Evolutionary conservation across 2,797 vertebrate genomes (phyloP).

Genomic region (Nothura maculosa): DNA sequence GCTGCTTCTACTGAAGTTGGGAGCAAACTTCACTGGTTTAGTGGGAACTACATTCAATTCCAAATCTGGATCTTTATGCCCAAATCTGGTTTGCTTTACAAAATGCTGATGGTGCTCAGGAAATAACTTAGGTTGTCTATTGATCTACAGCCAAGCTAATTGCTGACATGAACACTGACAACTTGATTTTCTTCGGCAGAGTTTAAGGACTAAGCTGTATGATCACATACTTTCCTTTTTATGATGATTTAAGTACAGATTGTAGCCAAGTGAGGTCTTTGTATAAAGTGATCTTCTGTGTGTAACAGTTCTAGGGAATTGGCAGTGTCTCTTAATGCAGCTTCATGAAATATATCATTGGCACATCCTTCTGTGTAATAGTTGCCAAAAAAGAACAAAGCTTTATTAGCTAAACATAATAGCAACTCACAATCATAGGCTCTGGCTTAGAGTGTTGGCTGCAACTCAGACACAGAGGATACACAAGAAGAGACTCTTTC

Average conservation of each 20-base stretch:
- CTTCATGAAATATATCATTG: not conserved
- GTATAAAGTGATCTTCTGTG: not conserved
- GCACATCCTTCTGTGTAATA: not conserved
- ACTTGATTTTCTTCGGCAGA: not conserved
- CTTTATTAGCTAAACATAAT: not conserved
- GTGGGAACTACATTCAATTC: not conserved
- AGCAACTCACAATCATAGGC: not conserved
- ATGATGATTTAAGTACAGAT: not conserved
- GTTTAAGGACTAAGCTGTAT: not conserved
- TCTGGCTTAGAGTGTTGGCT: not conserved
- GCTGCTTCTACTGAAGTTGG: not conserved
- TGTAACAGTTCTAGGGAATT: not conserved
- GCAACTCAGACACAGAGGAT: not conserved
- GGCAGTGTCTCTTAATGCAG: not conserved
- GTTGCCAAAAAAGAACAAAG: not conserved
- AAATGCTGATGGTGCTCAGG: not conserved
- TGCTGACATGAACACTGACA: not conserved
- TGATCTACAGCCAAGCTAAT: not conserved
- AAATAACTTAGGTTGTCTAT: not conserved
- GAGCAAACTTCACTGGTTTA: not conserved
- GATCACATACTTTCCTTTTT: not conserved
- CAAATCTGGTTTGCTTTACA: not conserved
- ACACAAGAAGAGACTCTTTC: not conserved
- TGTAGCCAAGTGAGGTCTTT: not conserved
- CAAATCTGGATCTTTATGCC: not conserved